These are phyloP conservation scores for Pterophyllum scalare DNA, from an alignment of 2,113 vertebrate genomes.

Conservation along the genomic window DNA sequence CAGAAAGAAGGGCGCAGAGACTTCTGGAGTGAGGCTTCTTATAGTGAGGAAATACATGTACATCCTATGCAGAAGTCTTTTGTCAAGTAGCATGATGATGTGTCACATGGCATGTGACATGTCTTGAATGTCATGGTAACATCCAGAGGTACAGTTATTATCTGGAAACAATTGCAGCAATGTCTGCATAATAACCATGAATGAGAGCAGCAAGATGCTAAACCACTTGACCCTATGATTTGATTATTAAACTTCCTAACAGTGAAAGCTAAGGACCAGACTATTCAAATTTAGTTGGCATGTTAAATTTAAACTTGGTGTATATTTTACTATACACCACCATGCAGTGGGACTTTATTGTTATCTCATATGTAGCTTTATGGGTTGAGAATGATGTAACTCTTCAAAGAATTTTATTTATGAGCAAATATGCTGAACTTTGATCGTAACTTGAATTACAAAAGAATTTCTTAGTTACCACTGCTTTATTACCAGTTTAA, in stretches of 20 bases:
- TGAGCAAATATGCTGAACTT: background rate
- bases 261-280: background rate
- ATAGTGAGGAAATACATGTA: background rate
- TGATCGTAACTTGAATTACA: background rate
- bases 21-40: background rate
- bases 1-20: too few species aligned
- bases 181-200: background rate
- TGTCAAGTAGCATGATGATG: background rate
- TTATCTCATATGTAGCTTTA: background rate
- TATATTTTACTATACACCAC: background rate
- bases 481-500: background rate
- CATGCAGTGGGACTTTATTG: background rate
- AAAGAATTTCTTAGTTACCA: background rate
- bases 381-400: background rate
- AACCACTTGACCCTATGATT: background rate
- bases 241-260: background rate
- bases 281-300: background rate
- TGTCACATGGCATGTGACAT: background rate
- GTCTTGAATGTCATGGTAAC: background rate
- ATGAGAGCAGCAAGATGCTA: too few species aligned
- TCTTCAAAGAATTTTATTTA: background rate
- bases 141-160: background rate
- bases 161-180: background rate
- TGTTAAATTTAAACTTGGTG: too few species aligned
- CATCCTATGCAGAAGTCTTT: background rate